Evolutionary conservation across 2,888 invertebrate species (phyloP).

Genomic region (Dysmachus trigonus): DNA sequence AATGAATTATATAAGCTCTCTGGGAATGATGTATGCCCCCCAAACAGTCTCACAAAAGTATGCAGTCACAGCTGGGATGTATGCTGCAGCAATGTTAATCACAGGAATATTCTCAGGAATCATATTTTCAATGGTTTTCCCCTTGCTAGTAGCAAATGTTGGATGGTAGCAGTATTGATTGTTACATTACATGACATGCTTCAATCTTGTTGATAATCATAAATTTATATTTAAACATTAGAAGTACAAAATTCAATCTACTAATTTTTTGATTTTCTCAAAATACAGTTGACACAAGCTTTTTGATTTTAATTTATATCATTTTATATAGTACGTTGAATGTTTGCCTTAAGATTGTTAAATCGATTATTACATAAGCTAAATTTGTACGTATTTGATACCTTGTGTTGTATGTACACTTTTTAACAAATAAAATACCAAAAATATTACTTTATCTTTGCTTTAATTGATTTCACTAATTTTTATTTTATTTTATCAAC

Average conservation of each 20-base stretch:
- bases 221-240: background rate
- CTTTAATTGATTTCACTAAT: background rate
- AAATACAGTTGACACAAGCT: background rate
- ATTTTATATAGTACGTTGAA: background rate
- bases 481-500: background rate
- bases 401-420: constrained; percentile 27
- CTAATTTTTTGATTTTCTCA: background rate
- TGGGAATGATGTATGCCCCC: constrained; percentile 65
- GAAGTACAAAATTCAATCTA: constrained; percentile 26
- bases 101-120: constrained; percentile 90
- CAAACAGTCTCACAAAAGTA: constrained; percentile 80
- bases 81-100: constrained; percentile 90
- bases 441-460: background rate
- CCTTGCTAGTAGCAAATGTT: constrained; percentile 66
- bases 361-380: constrained; percentile 28
- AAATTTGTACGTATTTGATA: constrained; percentile 39
- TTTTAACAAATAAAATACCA: background rate
- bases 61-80: constrained; percentile 92
- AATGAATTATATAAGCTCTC: constrained; percentile 74
- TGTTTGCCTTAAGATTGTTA: constrained; percentile 37
- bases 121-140: constrained; percentile 76
- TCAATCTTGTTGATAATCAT: constrained; percentile 6
- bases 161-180: constrained; percentile 46
- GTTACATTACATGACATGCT: background rate
- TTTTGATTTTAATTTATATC: background rate